These are phyloP conservation scores for Charina bottae DNA, from an alignment of 2,113 vertebrate species.

Conservation along the genomic window DNA sequence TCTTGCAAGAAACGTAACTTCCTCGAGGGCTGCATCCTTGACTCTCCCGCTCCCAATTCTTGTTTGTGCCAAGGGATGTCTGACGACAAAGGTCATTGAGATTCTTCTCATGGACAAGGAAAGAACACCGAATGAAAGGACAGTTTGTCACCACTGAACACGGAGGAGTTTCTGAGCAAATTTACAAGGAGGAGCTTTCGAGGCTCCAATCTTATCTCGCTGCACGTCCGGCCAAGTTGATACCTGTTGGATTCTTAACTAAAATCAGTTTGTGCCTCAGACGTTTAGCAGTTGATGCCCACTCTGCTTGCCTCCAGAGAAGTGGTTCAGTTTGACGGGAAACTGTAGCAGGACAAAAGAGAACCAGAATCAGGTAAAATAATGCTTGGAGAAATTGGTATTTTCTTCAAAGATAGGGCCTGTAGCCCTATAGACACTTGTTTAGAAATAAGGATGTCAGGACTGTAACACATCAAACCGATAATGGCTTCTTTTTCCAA, in stretches of 20 bases:
- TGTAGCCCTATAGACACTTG: background rate
- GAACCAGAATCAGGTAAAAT: conserved; percentile 66
- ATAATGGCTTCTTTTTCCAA: background rate
- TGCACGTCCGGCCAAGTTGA: conserved; percentile 28
- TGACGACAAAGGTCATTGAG: conserved; percentile 67
- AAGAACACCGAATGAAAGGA: conserved; percentile 67
- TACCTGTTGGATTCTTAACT: background rate
- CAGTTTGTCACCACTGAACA: conserved; percentile 64
- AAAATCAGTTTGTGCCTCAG: background rate
- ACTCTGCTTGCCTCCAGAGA: conserved; percentile 54
- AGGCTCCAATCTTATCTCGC: background rate
- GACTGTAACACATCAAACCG: background rate
- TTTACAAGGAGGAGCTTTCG: background rate
- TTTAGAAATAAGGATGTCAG: background rate
- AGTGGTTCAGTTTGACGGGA: background rate
- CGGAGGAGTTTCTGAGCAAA: conserved; percentile 1
- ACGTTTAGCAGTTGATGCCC: conserved; percentile 3
- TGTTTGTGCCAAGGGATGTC: background rate
- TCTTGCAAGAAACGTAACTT: background rate
- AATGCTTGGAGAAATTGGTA: conserved; percentile 30
- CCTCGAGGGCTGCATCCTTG: background rate
- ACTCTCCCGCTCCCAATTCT: background rate
- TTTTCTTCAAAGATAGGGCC: background rate
- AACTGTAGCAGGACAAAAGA: conserved; percentile 24
- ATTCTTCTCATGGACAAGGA: conserved; percentile 72